phyloP scores from a whole-genome alignment of 2,888 invertebrate genomes.

The Cataglyphis altisquamis region DNA sequence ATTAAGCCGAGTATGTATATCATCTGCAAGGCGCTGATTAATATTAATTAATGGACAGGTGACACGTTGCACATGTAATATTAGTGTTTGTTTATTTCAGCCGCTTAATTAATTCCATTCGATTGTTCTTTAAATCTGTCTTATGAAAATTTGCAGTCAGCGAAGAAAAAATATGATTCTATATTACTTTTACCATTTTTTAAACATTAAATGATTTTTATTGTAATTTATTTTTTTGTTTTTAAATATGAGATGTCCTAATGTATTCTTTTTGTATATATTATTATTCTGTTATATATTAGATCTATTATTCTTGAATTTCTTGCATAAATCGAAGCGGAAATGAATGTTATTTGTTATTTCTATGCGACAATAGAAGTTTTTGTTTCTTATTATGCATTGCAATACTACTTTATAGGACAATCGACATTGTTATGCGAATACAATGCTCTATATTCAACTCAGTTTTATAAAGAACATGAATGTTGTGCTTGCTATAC shows the following conservation, averaged over 20 bases:
- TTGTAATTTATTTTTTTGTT: neutral
- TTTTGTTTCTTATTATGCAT: constrained; percentile 37
- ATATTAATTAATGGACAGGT: neutral
- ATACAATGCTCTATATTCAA: constrained; percentile 52
- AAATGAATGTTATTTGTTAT: constrained; percentile 20
- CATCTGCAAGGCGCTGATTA: too few relatives aligned
- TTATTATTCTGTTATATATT: neutral
- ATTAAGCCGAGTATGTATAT: constrained; percentile 79
- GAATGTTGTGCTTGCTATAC: neutral
- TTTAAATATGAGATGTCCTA: too few relatives aligned
- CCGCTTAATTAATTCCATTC: neutral
- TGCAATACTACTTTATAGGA: neutral
- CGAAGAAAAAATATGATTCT: neutral
- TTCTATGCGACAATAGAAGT: constrained; percentile 16
- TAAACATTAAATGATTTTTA: neutral
- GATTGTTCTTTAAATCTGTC: neutral
- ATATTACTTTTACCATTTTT: neutral
- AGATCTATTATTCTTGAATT: neutral
- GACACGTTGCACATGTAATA: neutral
- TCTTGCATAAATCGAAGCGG: neutral
- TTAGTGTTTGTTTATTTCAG: neutral
- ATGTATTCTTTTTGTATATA: too few relatives aligned
- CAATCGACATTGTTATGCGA: constrained; percentile 58
- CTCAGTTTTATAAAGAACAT: neutral
- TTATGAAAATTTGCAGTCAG: neutral